Percentiles rank a stretch among this genome's conserved stretches.
phyloP scores from a whole-genome alignment of 2,113 vertebrate species.

The Elgaria multicarinata region DNA sequence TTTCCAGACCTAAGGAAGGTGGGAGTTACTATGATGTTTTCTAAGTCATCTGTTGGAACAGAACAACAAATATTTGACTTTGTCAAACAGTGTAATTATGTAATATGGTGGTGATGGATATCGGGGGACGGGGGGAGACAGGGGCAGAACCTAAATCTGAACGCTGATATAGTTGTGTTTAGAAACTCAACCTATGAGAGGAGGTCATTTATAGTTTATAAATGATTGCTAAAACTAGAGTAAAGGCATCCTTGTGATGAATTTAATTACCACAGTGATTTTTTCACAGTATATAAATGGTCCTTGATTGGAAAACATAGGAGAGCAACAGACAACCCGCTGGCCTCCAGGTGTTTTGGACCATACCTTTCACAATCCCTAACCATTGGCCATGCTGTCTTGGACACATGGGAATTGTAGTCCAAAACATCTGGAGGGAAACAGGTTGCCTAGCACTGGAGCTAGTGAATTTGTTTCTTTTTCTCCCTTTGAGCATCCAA shows the following conservation, averaged over 20 bases:
- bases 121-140: background rate
- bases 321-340: background rate
- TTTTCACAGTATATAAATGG: background rate
- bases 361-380: too few species aligned
- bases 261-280: background rate
- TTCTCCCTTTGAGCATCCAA: background rate
- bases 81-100: conserved; percentile 41
- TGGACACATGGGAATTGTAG: too few species aligned
- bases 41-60: conserved; percentile 52
- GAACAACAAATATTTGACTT: conserved; percentile 50
- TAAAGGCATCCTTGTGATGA: background rate
- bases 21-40: conserved; percentile 52
- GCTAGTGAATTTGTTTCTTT: too few species aligned
- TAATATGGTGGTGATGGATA: background rate
- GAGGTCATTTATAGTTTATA: conserved; percentile 12
- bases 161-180: background rate
- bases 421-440: too few species aligned
- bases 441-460: too few species aligned
- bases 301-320: background rate
- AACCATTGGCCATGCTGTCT: too few species aligned
- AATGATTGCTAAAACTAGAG: conserved; percentile 17
- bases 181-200: background rate
- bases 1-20: conserved; percentile 45
- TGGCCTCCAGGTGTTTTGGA: too few species aligned
- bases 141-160: background rate